A percentile compares a stretch with the other conserved stretches of the same genome.
phyloP scores from a whole-genome alignment of 2,888 invertebrate genomes.

The Drepana falcataria region DNA sequence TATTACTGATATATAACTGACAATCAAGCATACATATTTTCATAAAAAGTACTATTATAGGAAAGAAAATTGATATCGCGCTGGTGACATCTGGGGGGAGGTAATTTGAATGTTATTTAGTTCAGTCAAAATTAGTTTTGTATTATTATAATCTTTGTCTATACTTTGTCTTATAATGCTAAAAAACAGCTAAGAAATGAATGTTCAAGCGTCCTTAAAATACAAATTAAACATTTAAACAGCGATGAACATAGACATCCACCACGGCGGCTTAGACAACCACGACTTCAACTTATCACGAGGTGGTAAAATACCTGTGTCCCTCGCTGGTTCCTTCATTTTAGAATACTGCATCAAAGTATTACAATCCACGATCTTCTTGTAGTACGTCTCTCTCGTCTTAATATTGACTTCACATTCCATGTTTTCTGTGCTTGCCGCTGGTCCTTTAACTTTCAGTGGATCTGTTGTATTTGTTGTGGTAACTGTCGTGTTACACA shows the following conservation, averaged over 20 bases:
- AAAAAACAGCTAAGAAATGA: too few species aligned
- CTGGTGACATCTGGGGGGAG: too few species aligned
- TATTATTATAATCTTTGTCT: too few species aligned
- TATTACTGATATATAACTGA: too few species aligned
- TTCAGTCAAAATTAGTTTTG: too few species aligned
- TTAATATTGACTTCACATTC: conserved; percentile 56
- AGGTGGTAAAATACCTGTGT: conserved; percentile 37
- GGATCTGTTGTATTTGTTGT: conserved; percentile 45
- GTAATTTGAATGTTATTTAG: too few species aligned
- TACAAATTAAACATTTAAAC: conserved; percentile 26
- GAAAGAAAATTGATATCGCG: too few species aligned
- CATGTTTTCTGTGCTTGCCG: conserved; percentile 36
- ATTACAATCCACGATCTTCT: conserved; percentile 48
- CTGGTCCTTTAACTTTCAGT: conserved; percentile 43
- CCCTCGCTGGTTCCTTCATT: conserved; percentile 49
- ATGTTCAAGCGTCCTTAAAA: too few species aligned
- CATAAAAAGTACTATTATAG: too few species aligned
- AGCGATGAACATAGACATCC: conserved; percentile 61
- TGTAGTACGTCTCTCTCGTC: conserved; percentile 37
- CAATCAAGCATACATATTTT: too few species aligned
- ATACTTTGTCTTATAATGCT: too few species aligned
- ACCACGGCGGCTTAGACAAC: conserved; percentile 65
- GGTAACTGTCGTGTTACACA: conserved; percentile 29
- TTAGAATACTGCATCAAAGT: conserved; percentile 50
- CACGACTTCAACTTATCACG: conserved; percentile 50